A percentile compares a stretch with the other conserved stretches of the same genome.
These are phyloP conservation scores for Pandion haliaetus DNA, from an alignment of 2,113 vertebrate species.

Conservation along the genomic window DNA sequence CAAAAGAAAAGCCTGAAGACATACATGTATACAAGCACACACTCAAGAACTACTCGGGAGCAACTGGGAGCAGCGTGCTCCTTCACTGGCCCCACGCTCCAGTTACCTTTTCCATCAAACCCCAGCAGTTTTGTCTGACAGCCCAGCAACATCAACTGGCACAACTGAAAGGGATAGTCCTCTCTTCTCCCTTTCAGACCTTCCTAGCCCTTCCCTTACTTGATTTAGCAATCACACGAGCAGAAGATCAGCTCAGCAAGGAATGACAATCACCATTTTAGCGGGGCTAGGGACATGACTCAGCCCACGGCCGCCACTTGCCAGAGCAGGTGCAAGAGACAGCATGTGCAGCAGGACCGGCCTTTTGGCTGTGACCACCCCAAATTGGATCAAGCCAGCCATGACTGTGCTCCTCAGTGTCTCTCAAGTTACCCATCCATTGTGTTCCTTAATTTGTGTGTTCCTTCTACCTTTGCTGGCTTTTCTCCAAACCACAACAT, in stretches of 20 bases:
- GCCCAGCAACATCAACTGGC: background rate
- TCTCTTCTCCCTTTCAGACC: background rate
- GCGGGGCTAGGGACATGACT: background rate
- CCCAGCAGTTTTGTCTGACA: background rate
- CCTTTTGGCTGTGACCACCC: background rate
- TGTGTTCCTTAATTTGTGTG: background rate
- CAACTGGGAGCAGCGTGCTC: rapidly evolving
- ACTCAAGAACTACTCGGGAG: background rate
- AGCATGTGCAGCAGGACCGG: background rate
- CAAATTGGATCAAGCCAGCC: background rate
- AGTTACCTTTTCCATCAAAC: background rate
- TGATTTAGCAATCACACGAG: background rate
- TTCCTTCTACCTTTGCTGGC: background rate
- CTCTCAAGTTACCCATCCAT: background rate
- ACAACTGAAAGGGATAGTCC: background rate
- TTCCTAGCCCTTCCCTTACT: background rate
- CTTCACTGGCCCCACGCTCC: background rate
- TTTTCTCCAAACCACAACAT: conserved; percentile 19
- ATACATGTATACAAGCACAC: background rate
- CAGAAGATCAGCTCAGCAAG: background rate
- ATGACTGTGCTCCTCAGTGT: background rate
- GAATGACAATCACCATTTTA: background rate
- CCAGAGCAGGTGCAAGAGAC: background rate
- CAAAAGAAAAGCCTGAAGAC: background rate
- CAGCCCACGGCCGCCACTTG: background rate